These are phyloP conservation scores for Diaphora mendica DNA, from an alignment of 2,888 invertebrate genomes.

Conservation along the genomic window DNA sequence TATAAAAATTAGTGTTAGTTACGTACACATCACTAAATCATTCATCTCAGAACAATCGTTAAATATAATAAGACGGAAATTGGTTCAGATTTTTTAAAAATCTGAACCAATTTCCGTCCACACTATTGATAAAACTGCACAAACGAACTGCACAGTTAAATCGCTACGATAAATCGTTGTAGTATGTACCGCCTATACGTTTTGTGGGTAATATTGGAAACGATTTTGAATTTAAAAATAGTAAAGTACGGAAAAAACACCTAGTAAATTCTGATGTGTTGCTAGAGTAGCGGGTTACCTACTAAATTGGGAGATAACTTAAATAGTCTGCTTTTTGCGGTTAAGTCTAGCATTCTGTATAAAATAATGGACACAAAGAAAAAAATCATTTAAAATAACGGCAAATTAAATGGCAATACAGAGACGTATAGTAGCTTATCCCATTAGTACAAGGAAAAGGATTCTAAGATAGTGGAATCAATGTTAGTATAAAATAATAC, in stretches of 20 bases:
- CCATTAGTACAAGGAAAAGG: conserved; percentile 10
- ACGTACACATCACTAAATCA: background rate
- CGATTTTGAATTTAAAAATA: background rate
- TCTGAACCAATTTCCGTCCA: too few species aligned
- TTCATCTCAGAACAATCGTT: background rate
- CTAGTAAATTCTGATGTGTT: background rate
- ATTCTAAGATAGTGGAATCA: conserved; percentile 12
- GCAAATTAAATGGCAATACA: background rate
- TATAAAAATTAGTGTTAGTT: background rate
- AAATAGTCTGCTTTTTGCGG: background rate
- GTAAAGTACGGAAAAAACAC: background rate
- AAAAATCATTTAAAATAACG: background rate
- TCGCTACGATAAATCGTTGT: too few species aligned
- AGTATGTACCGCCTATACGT: too few species aligned
- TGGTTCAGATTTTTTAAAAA: too few species aligned
- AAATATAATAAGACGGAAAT: too few species aligned
- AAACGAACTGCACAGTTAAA: too few species aligned
- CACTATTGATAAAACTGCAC: too few species aligned
- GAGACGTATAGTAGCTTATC: conserved; percentile 19
- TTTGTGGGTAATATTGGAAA: background rate
- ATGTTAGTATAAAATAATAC: background rate
- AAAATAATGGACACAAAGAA: background rate
- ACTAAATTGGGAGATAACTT: background rate
- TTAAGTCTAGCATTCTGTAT: too few species aligned
- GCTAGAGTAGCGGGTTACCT: background rate